Conservation (phyloP, 2,113 vertebrate species). For the Aldabrachelys gigantea region DNA sequence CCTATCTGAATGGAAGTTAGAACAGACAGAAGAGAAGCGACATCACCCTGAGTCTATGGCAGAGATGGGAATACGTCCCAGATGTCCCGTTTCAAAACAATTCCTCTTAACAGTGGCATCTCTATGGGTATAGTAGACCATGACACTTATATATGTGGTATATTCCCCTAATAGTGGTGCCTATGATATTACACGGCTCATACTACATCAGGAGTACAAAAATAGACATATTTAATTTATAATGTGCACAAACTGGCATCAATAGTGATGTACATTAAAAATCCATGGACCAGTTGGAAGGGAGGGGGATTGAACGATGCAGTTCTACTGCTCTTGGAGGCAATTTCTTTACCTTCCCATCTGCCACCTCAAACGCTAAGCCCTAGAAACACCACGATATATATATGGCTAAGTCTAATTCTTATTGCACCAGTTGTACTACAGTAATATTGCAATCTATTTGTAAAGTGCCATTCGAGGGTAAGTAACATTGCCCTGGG, state of each 20-base stretch:
- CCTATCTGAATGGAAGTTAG: neutral
- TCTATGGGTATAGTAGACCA: neutral
- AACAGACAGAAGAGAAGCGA: neutral
- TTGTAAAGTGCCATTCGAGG: neutral
- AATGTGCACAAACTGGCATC: neutral
- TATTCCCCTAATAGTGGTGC: neutral
- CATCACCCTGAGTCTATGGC: neutral
- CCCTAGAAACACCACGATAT: neutral
- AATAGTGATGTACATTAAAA: neutral
- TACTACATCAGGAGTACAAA: neutral
- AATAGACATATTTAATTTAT: neutral
- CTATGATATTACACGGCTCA: neutral
- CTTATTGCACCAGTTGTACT: neutral
- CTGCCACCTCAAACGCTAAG: neutral
- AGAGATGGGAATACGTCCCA: neutral
- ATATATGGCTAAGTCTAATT: neutral
- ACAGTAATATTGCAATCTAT: neutral
- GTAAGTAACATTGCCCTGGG: neutral
- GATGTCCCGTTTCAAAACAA: neutral
- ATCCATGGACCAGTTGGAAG: neutral
- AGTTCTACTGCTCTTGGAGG: neutral
- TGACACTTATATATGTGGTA: neutral
- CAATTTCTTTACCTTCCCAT: neutral
- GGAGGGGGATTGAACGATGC: neutral
- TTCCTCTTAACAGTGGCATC: neutral